A percentile compares a stretch with the other conserved stretches of the same genome.
phyloP scores from a whole-genome alignment of 2,797 vertebrate genomes.

The Danionella dracula region DNA sequence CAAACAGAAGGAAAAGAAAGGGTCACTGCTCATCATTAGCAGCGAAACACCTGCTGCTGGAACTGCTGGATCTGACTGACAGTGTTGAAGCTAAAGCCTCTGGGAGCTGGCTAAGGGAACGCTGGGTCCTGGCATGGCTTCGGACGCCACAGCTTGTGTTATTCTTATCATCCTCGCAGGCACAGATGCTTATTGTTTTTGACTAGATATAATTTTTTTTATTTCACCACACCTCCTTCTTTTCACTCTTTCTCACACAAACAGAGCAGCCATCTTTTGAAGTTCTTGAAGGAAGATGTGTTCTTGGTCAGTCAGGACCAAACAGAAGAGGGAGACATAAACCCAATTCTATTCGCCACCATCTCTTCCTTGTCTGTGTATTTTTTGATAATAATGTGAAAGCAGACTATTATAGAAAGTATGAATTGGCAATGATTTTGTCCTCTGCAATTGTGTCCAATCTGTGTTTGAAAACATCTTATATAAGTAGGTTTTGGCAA shows the following conservation, averaged over 20 bases:
- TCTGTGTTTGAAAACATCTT: too few relatives aligned
- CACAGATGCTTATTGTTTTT: slow-evolving; percentile 23
- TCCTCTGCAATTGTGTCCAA: too few relatives aligned
- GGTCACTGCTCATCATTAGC: neutral
- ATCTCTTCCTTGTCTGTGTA: too few relatives aligned
- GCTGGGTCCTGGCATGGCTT: neutral
- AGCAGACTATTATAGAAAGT: too few relatives aligned
- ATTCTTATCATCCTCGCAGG: slow-evolving; percentile 2
- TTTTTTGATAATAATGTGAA: too few relatives aligned
- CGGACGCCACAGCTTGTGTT: slow-evolving; percentile 9
- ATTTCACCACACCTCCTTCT: slow-evolving; percentile 15
- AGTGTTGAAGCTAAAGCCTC: neutral
- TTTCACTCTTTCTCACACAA: slow-evolving; percentile 33
- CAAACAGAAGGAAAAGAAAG: slow-evolving; percentile 2
- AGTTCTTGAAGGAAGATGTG: too few relatives aligned
- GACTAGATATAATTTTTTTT: slow-evolving; percentile 6
- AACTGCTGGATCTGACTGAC: neutral
- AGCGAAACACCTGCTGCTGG: neutral
- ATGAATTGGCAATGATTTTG: too few relatives aligned
- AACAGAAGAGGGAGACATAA: too few relatives aligned
- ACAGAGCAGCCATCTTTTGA: neutral
- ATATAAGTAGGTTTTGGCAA: too few relatives aligned
- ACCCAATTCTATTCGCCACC: too few relatives aligned
- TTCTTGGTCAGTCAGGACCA: too few relatives aligned
- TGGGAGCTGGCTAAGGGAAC: slow-evolving; percentile 2